phyloP scores from a whole-genome alignment of 1,140 invertebrate genomes.

The Bombus impatiens region DNA sequence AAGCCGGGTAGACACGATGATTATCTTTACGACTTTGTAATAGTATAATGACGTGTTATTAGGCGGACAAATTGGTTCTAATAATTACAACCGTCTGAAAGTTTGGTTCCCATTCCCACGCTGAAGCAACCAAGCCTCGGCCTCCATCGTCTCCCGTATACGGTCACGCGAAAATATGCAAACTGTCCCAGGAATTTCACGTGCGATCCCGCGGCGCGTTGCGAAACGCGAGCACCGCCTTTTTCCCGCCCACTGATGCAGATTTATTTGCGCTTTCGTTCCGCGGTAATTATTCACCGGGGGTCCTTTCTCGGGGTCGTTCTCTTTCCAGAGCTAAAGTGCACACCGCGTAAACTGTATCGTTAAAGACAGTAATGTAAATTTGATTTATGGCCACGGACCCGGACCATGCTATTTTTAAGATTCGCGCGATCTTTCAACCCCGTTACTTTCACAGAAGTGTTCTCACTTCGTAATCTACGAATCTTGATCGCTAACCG shows the following conservation, averaged over 20 bases:
- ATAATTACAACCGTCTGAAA: constrained; percentile 43
- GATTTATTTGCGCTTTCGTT: constrained; percentile 36
- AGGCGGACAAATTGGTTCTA: constrained; percentile 48
- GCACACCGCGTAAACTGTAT: constrained; percentile 17
- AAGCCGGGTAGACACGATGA: constrained; percentile 46
- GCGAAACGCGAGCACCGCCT: constrained; percentile 32
- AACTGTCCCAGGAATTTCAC: constrained; percentile 49
- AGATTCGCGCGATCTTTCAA: background rate
- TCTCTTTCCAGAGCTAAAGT: background rate
- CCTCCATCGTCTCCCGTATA: background rate
- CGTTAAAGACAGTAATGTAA: constrained; percentile 6
- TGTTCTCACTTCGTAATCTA: background rate
- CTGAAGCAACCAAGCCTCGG: background rate
- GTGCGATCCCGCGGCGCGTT: constrained; percentile 8
- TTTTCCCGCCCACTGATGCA: constrained; percentile 26
- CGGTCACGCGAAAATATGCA: constrained; percentile 54
- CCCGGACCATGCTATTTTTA: constrained; percentile 1
- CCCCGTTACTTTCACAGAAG: background rate
- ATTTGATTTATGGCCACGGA: constrained; percentile 21
- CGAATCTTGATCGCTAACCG: background rate
- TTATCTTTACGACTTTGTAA: constrained; percentile 56
- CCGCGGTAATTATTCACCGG: constrained; percentile 29
- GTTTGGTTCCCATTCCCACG: constrained; percentile 48
- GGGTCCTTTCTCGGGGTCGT: background rate
- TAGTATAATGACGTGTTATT: constrained; percentile 47